Evolutionary conservation across 2,113 vertebrate species (phyloP).

Genomic region (Prunella fulvescens): DNA sequence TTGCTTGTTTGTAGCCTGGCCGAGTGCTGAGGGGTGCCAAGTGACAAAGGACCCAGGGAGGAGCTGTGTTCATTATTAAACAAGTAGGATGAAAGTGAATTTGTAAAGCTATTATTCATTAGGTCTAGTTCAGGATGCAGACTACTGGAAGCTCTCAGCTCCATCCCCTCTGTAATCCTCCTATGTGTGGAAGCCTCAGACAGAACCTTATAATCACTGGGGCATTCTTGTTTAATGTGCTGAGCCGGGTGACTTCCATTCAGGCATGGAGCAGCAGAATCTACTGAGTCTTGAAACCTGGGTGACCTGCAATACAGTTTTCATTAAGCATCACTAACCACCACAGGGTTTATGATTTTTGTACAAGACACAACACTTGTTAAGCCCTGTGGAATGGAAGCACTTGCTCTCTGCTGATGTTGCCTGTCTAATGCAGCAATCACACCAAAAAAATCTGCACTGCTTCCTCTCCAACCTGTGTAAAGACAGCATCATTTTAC

Average conservation of each 20-base stretch:
- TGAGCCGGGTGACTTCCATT: conserved; percentile 72
- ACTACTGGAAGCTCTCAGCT: conserved; percentile 56
- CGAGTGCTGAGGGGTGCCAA: conserved; percentile 79
- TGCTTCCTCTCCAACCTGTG: neutral
- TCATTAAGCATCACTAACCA: conserved; percentile 12
- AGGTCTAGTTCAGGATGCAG: conserved; percentile 67
- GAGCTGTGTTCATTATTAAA: conserved; percentile 91
- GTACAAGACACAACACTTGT: neutral
- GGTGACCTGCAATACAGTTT: conserved; percentile 76
- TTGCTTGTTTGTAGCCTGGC: conserved; percentile 79
- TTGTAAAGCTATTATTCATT: conserved; percentile 74
- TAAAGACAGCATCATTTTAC: conserved; percentile 15
- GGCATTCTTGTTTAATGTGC: conserved; percentile 89
- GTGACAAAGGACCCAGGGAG: conserved; percentile 82
- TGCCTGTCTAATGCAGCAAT: neutral
- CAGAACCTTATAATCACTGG: conserved; percentile 77
- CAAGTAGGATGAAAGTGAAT: conserved; percentile 78
- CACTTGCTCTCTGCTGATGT: neutral
- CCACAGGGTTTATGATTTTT: conserved; percentile 5
- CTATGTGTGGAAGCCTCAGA: conserved; percentile 58
- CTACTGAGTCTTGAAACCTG: conserved; percentile 68
- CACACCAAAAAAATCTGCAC: neutral
- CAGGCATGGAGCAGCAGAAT: conserved; percentile 71
- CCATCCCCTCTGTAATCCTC: conserved; percentile 70
- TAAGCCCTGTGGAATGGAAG: neutral